Evolutionary conservation across 2,113 vertebrate genomes (phyloP), one percentile per base, ranked within the genome.

Genomic region (Scortum barcoo): DNA sequence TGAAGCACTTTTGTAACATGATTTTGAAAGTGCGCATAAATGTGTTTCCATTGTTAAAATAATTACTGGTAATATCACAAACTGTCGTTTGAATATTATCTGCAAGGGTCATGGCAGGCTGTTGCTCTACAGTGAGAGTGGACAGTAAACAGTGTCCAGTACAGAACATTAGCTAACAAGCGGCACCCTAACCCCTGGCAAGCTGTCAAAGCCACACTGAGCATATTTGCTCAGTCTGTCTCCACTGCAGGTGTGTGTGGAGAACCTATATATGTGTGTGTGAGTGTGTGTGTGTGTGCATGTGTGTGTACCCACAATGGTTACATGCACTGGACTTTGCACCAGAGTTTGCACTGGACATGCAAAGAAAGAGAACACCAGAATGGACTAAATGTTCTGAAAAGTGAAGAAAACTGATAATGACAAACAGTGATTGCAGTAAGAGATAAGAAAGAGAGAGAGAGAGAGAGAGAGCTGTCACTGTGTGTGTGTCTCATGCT

Each of bases 311-410:
- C 10, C 51, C 36, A 77, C 28, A 30, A 5, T 60, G 67, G 51
- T 72, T 67, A 30, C 76, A 88, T 77, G 68, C 28, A 51, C 28
- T 86, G 78, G 81, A 88, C 91, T 91, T 91, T 92, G 80, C 24
- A 65, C 81, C 51, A 24, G 51, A 51, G 46, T 56, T 63, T 87
- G 72, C 48, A 76, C 66, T 56, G 53, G 33, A 42, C 26, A 68
- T 76, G 62, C 44, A 79, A 24, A 68, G 53, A 63, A 62, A 72
- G 51, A 50, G 11, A 58, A 24, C 57, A 54, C 61, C 13, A 74
- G 46, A 85, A 62, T 76, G 73, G 20, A 85, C 82, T 33, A 54
- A 71, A 84, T 84, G 83, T 90, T 78, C 81, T 81, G 33, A 68
- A 78, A 84, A 56, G 56, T 69, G 40, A 73, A 62, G 57, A 65